Percentiles rank a stretch among this genome's conserved stretches.
These are phyloP conservation scores for Polypedilum pembai DNA, from an alignment of 1,140 invertebrate species.

Conservation along the genomic window DNA sequence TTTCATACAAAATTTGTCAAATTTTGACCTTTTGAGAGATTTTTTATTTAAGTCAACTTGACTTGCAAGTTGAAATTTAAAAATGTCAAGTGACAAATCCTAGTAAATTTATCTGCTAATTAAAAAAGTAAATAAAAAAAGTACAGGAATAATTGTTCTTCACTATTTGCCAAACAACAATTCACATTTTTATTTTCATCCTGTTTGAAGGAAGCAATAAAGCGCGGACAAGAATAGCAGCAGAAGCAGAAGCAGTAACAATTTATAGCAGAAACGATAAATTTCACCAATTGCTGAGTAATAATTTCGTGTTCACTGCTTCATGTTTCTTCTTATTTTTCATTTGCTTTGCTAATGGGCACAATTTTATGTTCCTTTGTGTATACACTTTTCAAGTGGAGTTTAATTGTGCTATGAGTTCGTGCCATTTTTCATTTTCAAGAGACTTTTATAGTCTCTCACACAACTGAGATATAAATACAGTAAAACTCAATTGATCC, in stretches of 20 bases:
- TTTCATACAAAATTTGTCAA: too few species aligned
- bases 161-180: not conserved
- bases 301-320: not conserved
- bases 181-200: not conserved
- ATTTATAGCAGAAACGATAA: slow-evolving; percentile 21
- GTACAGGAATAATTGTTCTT: not conserved
- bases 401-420: slow-evolving; percentile 27
- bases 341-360: slow-evolving; percentile 25
- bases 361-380: slow-evolving; percentile 20
- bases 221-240: not conserved
- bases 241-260: not conserved
- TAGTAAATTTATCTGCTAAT: too few species aligned
- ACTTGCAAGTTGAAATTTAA: too few species aligned
- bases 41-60: too few species aligned
- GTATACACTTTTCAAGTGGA: not conserved
- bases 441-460: not conserved
- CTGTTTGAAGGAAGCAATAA: not conserved
- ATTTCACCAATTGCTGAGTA: slow-evolving; percentile 25
- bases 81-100: too few species aligned
- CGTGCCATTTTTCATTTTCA: slow-evolving; percentile 21
- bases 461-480: not conserved
- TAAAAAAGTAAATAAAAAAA: slow-evolving; percentile 12
- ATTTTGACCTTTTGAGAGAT: too few species aligned
- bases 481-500: not conserved
- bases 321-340: not conserved